phyloP scores from a whole-genome alignment of 2,888 invertebrate genomes.

The Lasioglossum marginatum region DNA sequence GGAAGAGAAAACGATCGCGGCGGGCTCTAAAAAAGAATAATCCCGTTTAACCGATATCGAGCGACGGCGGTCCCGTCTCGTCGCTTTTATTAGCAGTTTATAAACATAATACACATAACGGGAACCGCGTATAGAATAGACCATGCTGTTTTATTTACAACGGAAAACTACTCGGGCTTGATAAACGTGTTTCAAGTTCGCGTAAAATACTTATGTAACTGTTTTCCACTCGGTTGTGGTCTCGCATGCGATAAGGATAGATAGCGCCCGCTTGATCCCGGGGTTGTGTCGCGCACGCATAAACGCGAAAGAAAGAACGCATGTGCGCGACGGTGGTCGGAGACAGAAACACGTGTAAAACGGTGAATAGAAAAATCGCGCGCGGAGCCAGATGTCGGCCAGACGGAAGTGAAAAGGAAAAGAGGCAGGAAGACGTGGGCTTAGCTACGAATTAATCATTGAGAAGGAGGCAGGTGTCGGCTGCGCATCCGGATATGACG shows the following conservation, averaged over 20 bases:
- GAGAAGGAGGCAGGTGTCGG: slow-evolving; percentile 50
- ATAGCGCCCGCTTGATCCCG: neutral
- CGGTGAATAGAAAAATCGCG: slow-evolving; percentile 20
- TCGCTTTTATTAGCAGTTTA: slow-evolving; percentile 7
- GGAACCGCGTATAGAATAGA: neutral
- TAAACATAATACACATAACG: neutral
- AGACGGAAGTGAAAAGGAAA: slow-evolving; percentile 32
- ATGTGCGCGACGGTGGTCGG: neutral
- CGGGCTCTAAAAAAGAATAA: neutral
- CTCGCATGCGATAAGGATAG: slow-evolving; percentile 23
- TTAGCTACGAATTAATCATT: slow-evolving; percentile 53
- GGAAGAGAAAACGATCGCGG: neutral
- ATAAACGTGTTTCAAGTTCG: slow-evolving; percentile 3
- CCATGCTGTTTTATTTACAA: neutral
- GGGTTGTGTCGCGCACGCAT: neutral
- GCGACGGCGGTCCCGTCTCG: neutral
- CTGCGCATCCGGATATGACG: slow-evolving; percentile 47
- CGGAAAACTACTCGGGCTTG: neutral
- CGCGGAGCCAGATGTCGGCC: slow-evolving; percentile 45
- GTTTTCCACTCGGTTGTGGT: neutral
- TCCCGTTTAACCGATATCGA: neutral
- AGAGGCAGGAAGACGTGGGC: slow-evolving; percentile 54
- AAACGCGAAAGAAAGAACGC: neutral
- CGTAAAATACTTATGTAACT: slow-evolving; percentile 18
- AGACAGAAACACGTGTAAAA: neutral